These are phyloP conservation scores for Antigone vipio DNA, from an alignment of 2,113 vertebrate genomes.

Conservation along the genomic window DNA sequence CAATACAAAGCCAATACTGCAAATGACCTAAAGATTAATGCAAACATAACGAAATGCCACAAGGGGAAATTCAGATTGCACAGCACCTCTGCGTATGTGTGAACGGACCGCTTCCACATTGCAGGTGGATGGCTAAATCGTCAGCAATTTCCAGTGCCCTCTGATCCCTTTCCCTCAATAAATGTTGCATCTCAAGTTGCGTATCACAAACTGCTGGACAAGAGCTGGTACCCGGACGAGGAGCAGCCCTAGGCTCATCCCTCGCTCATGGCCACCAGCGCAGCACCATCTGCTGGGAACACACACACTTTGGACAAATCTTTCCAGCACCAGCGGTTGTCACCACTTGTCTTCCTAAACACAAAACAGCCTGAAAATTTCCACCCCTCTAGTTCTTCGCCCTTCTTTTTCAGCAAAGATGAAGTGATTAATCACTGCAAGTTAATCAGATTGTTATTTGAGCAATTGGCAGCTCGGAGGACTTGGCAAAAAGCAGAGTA, in stretches of 20 bases:
- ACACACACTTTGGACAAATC: background rate
- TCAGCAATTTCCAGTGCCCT: background rate
- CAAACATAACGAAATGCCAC: background rate
- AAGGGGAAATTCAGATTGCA: background rate
- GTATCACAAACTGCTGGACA: background rate
- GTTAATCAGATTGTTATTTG: background rate
- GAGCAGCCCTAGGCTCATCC: background rate
- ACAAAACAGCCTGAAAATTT: background rate
- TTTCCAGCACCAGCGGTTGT: background rate
- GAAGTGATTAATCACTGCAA: background rate
- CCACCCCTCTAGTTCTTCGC: background rate
- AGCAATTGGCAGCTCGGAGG: background rate
- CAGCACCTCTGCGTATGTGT: background rate
- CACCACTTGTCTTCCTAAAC: background rate
- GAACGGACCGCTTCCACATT: background rate
- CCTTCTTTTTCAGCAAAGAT: background rate
- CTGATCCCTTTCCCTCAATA: background rate
- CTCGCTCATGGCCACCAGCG: background rate
- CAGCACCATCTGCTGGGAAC: constrained; percentile 68
- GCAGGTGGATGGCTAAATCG: background rate
- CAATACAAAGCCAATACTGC: background rate
- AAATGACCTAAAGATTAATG: background rate
- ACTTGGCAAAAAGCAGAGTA: background rate
- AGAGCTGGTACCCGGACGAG: background rate
- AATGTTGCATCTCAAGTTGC: background rate